Evolutionary conservation across 1,140 invertebrate species (phyloP).

Genomic region (Eciton burchellii): DNA sequence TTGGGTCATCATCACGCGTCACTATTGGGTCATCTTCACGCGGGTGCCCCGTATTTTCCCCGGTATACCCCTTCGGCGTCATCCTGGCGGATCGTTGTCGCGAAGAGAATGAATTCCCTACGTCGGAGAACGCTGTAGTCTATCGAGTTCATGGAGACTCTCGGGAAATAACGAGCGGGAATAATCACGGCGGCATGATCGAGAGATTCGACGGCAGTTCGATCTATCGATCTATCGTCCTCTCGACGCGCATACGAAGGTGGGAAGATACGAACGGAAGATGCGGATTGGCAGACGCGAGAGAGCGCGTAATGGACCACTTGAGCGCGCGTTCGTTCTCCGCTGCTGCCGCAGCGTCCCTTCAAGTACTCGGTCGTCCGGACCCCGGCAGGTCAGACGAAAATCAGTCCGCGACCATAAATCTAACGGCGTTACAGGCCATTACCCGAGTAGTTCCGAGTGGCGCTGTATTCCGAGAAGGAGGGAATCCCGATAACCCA

Average conservation of each 20-base stretch:
- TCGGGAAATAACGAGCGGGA: too few relatives aligned
- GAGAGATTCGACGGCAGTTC: too few relatives aligned
- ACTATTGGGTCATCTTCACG: too few relatives aligned
- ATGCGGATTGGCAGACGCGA: background rate
- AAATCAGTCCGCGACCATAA: slow-evolving; percentile 48
- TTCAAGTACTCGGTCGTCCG: slow-evolving; percentile 17
- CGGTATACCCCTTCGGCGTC: background rate
- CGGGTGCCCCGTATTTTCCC: slow-evolving; percentile 57
- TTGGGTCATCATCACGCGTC: too few relatives aligned
- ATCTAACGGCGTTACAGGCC: slow-evolving; percentile 9
- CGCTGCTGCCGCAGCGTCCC: background rate
- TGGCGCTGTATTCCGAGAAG: slow-evolving; percentile 21
- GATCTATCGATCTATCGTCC: background rate
- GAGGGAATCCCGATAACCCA: slow-evolving; percentile 46
- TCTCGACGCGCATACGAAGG: background rate
- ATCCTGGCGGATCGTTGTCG: slow-evolving; percentile 13
- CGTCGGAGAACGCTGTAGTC: too few relatives aligned
- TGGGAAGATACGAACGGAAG: background rate
- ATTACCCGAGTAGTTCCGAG: background rate
- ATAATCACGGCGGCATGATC: too few relatives aligned
- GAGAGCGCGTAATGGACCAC: slow-evolving; percentile 36
- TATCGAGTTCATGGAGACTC: too few relatives aligned
- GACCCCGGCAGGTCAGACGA: slow-evolving; percentile 23
- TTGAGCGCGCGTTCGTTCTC: slow-evolving; percentile 29
- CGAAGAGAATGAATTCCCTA: too few relatives aligned